phyloP scores from a whole-genome alignment of 2,113 vertebrate genomes.

The Excalfactoria chinensis region DNA sequence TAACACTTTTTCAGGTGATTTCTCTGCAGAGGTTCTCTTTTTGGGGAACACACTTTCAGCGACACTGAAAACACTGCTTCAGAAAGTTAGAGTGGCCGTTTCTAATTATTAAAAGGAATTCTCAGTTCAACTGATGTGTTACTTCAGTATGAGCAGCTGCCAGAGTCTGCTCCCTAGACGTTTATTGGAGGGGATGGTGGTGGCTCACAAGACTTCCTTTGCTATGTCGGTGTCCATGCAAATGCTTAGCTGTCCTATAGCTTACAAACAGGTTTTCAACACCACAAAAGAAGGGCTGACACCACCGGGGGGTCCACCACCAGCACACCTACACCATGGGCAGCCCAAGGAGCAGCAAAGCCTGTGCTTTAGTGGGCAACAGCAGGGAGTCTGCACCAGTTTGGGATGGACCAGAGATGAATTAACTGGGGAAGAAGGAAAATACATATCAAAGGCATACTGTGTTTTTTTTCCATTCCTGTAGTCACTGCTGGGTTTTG shows the following conservation, averaged over 20 bases:
- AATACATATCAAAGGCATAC: neutral
- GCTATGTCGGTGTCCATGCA: neutral
- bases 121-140: neutral
- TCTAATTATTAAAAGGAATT: slow-evolving; percentile 29
- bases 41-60: neutral
- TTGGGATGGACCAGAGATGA: neutral
- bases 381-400: neutral
- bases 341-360: neutral
- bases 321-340: neutral
- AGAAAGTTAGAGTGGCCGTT: neutral
- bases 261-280: accelerated
- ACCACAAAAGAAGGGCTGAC: neutral
- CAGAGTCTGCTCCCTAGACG: slow-evolving; percentile 11
- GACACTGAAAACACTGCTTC: neutral
- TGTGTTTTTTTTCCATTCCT: neutral
- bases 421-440: neutral
- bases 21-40: slow-evolving; percentile 36
- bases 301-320: neutral
- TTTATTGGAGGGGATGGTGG: neutral
- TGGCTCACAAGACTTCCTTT: neutral
- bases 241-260: neutral
- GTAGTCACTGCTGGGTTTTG: neutral
- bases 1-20: slow-evolving; percentile 37
- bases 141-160: slow-evolving; percentile 32
- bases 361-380: neutral